Percentiles rank a stretch among this genome's conserved stretches.
Evolutionary conservation across 2,888 invertebrate genomes (phyloP).

Genomic region (Mylabris sibirica): DNA sequence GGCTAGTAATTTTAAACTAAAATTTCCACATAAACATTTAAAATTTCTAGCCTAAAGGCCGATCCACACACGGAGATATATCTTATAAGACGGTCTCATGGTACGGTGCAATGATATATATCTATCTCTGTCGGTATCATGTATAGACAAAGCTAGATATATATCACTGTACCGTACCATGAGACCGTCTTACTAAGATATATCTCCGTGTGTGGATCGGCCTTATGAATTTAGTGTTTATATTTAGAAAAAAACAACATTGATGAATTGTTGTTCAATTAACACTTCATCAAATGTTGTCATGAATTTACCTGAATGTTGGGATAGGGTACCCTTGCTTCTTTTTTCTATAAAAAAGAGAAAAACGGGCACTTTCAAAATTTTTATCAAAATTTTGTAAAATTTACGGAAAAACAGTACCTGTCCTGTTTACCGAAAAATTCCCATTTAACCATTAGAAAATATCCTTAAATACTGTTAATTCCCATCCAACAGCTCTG

Average conservation of each 20-base stretch:
- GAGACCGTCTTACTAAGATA: no score
- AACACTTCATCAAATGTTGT: slow-evolving; percentile 38
- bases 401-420: slow-evolving; percentile 41
- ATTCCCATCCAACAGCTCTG: slow-evolving; percentile 22
- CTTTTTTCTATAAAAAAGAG: slow-evolving; percentile 38
- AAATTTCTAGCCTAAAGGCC: background rate
- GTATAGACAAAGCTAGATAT: no score
- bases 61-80: no score
- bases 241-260: slow-evolving; percentile 34
- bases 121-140: no score
- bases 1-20: background rate
- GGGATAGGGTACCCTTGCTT: slow-evolving; percentile 95
- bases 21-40: background rate
- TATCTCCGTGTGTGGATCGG: no score
- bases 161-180: no score
- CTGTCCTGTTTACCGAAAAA: slow-evolving; percentile 46
- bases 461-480: background rate
- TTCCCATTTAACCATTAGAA: slow-evolving; percentile 18
- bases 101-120: no score
- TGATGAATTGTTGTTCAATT: slow-evolving; percentile 36
- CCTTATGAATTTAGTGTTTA: background rate
- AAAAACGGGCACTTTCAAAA: slow-evolving; percentile 60
- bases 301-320: slow-evolving; percentile 88
- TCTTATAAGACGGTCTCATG: no score
- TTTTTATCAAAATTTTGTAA: slow-evolving; percentile 34